Evolutionary conservation across 2,888 invertebrate genomes (phyloP).

Genomic region (Dusona sp.): DNA sequence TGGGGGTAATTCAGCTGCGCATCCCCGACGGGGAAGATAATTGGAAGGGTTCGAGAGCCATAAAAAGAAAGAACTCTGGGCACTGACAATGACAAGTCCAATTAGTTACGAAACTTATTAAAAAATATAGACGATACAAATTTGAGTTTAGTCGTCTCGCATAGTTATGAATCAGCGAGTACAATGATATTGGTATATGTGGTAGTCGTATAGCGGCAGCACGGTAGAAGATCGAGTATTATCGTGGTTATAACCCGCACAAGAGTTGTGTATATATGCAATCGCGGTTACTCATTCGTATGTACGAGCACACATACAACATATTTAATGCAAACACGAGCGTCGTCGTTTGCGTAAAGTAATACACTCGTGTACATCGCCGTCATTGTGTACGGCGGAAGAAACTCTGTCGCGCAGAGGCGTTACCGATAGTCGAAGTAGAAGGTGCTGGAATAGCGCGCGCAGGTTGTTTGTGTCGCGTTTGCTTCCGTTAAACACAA

Average conservation of each 20-base stretch:
- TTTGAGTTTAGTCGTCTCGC: not conserved
- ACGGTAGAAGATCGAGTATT: slow-evolving; percentile 9
- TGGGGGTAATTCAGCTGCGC: too few species aligned
- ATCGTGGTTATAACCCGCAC: slow-evolving; percentile 30
- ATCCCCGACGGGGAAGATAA: too few species aligned
- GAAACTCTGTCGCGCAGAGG: slow-evolving; percentile 59
- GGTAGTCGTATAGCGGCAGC: slow-evolving; percentile 26
- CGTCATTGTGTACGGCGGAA: slow-evolving; percentile 59
- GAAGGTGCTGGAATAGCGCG: slow-evolving; percentile 62
- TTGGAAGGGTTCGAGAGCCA: too few species aligned
- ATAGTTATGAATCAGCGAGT: slow-evolving; percentile 36
- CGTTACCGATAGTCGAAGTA: slow-evolving; percentile 65
- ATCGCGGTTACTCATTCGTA: slow-evolving; percentile 64
- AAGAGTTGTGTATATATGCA: slow-evolving; percentile 13
- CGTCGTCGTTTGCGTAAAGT: slow-evolving; percentile 21
- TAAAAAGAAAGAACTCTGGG: too few species aligned
- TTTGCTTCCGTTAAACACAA: slow-evolving; percentile 36
- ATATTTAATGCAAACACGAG: slow-evolving; percentile 36
- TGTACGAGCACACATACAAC: slow-evolving; percentile 39
- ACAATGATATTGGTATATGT: slow-evolving; percentile 17
- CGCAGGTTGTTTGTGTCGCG: slow-evolving; percentile 46
- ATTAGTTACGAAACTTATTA: too few species aligned
- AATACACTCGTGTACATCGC: slow-evolving; percentile 46
- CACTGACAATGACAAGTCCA: too few species aligned
- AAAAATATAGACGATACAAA: not conserved